A percentile compares a stretch with the other conserved stretches of the same genome.
Evolutionary conservation across 2,888 invertebrate genomes (phyloP).

Genomic region (Esperia sulphurella): DNA sequence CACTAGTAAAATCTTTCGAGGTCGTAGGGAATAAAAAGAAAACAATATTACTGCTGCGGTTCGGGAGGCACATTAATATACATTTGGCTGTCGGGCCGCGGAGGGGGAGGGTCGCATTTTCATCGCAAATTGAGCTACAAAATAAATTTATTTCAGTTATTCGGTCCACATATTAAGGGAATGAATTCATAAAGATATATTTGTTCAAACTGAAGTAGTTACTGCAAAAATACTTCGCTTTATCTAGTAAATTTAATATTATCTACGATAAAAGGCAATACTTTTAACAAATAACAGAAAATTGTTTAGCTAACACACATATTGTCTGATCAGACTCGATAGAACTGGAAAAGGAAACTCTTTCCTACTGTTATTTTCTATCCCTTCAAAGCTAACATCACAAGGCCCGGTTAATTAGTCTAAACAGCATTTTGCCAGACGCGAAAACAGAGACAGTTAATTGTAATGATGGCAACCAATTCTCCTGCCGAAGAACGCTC

Average conservation of each 20-base stretch:
- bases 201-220: background rate
- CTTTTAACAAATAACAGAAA: background rate
- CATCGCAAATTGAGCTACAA: constrained; percentile 61
- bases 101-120: constrained; percentile 47
- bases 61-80: constrained; percentile 70
- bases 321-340: too few relatives aligned
- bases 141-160: constrained; percentile 55
- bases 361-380: constrained; percentile 57
- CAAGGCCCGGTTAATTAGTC: constrained; percentile 71
- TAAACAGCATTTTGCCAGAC: constrained; percentile 74
- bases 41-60: constrained; percentile 67
- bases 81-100: constrained; percentile 51
- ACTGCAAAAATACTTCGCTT: background rate
- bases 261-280: background rate
- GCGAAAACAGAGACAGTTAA: constrained; percentile 71
- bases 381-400: constrained; percentile 53
- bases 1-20: constrained; percentile 65
- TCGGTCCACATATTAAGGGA: constrained; percentile 15
- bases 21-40: constrained; percentile 62
- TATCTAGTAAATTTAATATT: background rate
- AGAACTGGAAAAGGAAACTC: constrained; percentile 28
- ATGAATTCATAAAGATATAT: background rate
- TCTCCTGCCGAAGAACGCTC: constrained; percentile 58
- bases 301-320: background rate
- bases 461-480: constrained; percentile 70